Evolutionary conservation across 2,113 vertebrate genomes (phyloP), one percentile per base, ranked within the genome.

Genomic region (Caloenas nicobarica): DNA sequence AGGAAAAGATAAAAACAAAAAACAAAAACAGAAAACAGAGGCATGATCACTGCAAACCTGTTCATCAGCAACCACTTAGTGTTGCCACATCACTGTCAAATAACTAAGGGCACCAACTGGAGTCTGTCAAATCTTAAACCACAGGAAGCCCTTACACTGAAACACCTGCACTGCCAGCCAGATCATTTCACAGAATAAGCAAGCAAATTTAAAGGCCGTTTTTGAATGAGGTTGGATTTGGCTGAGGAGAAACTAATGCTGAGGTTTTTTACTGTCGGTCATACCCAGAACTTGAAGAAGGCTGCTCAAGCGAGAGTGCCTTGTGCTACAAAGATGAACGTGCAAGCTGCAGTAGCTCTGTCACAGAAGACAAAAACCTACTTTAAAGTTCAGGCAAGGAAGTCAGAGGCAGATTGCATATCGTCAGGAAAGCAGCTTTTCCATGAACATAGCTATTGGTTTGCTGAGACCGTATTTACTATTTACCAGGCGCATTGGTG

Each of bases 1-100:
- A 54, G 96, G 93, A 97, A 98, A 96, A 97, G 89, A 98, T 94
- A 97, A 93, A 97, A 97, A 97, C 94, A 97, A 97, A 97, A 93
- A 95, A 78, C 65, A 96, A 94, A 96, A 96, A 97, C 94, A 96
- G 94, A 95, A 97, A 97, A 97, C 85, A 97, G 95, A 96, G 96
- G 95, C 77, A 97, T 93, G 83, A 97, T 97, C 96, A 97, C 96
- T 93, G 97, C 94, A 97, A 93, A 97, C 86, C 82, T 94, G 82
- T 84, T 96, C 78, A 89, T 80, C 57, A 88, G 86, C 65, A 94
- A 97, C 88, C 81, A 89, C 91, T 81, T 79, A 93, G 89, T 81
- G 91, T 95, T 90, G 82, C 89, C 73, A 89, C 89, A 97, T 95
- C 56, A 76, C 84, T 91, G 74, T 97, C 84, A 95, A 82, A 94